Evolutionary conservation across 92 coral and sea anemone species (phyloP), one percentile per base, ranked within the genome.

Genomic region (Desmophyllum pertusum): DNA sequence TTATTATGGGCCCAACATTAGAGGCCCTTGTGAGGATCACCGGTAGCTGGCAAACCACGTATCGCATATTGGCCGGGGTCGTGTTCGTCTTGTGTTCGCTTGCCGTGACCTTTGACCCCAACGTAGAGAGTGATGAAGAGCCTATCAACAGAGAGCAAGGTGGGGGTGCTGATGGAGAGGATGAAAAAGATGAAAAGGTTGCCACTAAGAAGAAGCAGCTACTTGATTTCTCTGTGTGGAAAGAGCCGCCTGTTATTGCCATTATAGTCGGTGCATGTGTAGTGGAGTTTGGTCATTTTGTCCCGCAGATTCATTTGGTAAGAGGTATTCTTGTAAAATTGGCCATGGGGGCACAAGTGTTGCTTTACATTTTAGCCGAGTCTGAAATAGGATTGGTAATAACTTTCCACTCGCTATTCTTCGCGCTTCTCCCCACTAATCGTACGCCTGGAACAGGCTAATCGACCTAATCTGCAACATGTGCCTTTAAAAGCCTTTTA

Each of bases 31-130:
- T 90, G n/a, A 76, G 55, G 5, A 33, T 61, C 10, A 21, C 69
- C 27, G 88, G 93, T 57, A 57, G 65, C 5, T 90, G 93, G 93
- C 75, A 83, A 53, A 62, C 65, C 52, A 37, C 80, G 19, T 86
- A 63, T 62, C 90, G 90, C 1, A 70, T 83, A 25, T 25, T 51
- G 76, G 84, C 88, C 17, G 93, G 88, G 11, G 62, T 75, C 5
- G 75, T 50, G 19, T 53, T 59, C 5, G 62, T 67, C 29, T 31
- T 77, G 37, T 61, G 51, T 36, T 88, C 75, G 9, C 83, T 81
- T 30, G 67, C 79, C 18, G 43, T 88, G 42, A 79, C 83, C 5
- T 88, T 76, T 74, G 88, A 83, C 51, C 88, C 88, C 31, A 75
- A 81, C 37, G 84, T 88, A n/a, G 88, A 79, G 80, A 75, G 19